Evolutionary conservation across 2,888 invertebrate species (phyloP), one percentile per base, ranked within the genome.

Genomic region (Coleophora deauratella): DNA sequence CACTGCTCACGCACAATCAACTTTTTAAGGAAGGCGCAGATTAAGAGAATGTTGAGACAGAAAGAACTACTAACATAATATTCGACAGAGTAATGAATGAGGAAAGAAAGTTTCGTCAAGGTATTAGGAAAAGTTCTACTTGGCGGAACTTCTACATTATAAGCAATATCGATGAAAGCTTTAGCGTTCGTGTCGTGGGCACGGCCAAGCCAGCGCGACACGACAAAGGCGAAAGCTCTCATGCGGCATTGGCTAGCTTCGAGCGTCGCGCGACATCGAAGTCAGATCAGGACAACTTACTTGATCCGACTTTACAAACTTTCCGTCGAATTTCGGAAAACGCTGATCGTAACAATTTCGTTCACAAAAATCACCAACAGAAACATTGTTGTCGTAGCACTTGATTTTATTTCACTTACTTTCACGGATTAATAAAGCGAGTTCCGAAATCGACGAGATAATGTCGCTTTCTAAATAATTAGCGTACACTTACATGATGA

Each of bases 401-500:
- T 66, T 71, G 11, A 31, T 31, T 9, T 11, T 59, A 60, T 65
- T 60, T 71, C 82, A 84, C 82, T 71, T 82, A 85, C 75, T 81
- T 80, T 77, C 81, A 82, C 80, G 72, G 67, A 48, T 58, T 56
- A 66, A 73, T 72, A 80, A 80, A 53, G 62, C 77, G 73, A 81
- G 64, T 79, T 81, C 81, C 79, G 79, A 84, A 84, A 75, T 80
- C 78, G 79, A 81, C 68, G 62, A 71, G 57, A 66, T 58, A 56
- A 59, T 64, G 62, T 66, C 72, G 72, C 71, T 69, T 72, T 52
- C 65, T 74, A 76, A 74, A 80, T 62, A 73, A 80, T 78, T 75
- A 82, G 72, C 79, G 66, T 70, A 76, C 85, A 85, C 85, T 85
- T 85, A 85, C 85, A 82, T 85, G 81, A 77, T 78, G 75, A 77